Evolutionary conservation across 1,140 invertebrate species (phyloP).

Genomic region (Lepidurus arcticus): DNA sequence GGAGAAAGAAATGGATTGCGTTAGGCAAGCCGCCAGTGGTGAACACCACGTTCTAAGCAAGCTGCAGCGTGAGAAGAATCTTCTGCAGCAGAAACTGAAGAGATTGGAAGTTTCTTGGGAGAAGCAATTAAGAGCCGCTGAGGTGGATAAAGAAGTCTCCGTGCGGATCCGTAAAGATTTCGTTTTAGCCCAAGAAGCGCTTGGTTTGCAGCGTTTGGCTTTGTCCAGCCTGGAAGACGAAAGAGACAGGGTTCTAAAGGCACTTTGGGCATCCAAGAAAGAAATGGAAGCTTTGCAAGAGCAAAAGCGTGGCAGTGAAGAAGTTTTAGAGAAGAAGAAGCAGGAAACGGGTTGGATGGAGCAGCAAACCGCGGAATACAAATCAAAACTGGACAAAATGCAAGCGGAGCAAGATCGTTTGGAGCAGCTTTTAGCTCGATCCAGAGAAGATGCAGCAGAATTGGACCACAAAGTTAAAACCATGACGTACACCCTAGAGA

Average conservation of each 20-base stretch:
- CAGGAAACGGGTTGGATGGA: constrained; percentile 20
- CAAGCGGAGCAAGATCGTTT: background rate
- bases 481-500: constrained; percentile 27
- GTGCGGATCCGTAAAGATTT: background rate
- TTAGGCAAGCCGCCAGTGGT: constrained; percentile 17
- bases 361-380: constrained; percentile 27
- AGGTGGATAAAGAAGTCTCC: background rate
- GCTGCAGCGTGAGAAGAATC: constrained; percentile 13
- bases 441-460: background rate
- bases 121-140: constrained; percentile 26
- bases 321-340: constrained; percentile 1
- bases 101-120: constrained; percentile 24
- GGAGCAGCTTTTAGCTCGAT: constrained; percentile 3
- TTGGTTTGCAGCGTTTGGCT: constrained; percentile 2
- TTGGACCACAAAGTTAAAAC: constrained; percentile 31
- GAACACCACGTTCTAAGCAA: constrained; percentile 19
- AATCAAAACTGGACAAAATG: constrained; percentile 3
- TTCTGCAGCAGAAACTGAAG: constrained; percentile 2
- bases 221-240: background rate
- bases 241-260: background rate
- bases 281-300: background rate
- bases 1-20: constrained; percentile 23
- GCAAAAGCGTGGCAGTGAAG: background rate
- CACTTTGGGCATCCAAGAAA: background rate
- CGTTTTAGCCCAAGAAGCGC: background rate